A percentile compares a stretch with the other conserved stretches of the same genome.
These are phyloP conservation scores for Macaria notata DNA, from an alignment of 2,888 invertebrate species.

Conservation along the genomic window DNA sequence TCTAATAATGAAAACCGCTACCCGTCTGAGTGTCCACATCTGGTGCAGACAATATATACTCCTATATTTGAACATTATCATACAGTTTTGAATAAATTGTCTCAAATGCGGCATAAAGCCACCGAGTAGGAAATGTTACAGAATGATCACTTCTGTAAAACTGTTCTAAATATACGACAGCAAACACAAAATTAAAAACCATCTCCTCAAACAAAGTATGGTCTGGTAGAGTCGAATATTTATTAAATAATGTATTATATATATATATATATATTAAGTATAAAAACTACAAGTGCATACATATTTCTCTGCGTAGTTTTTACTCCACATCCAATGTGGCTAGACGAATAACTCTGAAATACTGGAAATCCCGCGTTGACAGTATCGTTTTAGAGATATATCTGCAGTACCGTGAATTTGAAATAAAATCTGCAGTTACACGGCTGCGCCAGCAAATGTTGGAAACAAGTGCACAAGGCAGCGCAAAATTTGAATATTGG, in stretches of 20 bases:
- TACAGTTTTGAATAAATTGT: slow-evolving; percentile 19
- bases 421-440: slow-evolving; percentile 16
- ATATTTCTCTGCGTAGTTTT: too few relatives aligned
- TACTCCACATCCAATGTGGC: slow-evolving; percentile 16
- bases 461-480: background rate
- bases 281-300: too few relatives aligned
- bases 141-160: background rate
- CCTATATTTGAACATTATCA: slow-evolving; percentile 28
- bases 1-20: slow-evolving; percentile 14
- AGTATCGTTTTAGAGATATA: slow-evolving; percentile 23
- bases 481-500: background rate
- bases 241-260: too few relatives aligned
- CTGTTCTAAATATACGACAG: too few relatives aligned
- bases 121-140: background rate
- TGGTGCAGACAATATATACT: slow-evolving; percentile 19
- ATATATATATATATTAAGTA: too few relatives aligned
- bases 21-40: slow-evolving; percentile 24
- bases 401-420: slow-evolving; percentile 4
- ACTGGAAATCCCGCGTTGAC: slow-evolving; percentile 24
- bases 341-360: slow-evolving; percentile 31
- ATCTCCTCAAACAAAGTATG: too few relatives aligned
- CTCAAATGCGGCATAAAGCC: slow-evolving; percentile 11
- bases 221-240: too few relatives aligned
- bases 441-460: slow-evolving; percentile 6
- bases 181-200: too few relatives aligned